phyloP scores from a whole-genome alignment of 2,797 vertebrate genomes.

The Muscicapa comitata region DNA sequence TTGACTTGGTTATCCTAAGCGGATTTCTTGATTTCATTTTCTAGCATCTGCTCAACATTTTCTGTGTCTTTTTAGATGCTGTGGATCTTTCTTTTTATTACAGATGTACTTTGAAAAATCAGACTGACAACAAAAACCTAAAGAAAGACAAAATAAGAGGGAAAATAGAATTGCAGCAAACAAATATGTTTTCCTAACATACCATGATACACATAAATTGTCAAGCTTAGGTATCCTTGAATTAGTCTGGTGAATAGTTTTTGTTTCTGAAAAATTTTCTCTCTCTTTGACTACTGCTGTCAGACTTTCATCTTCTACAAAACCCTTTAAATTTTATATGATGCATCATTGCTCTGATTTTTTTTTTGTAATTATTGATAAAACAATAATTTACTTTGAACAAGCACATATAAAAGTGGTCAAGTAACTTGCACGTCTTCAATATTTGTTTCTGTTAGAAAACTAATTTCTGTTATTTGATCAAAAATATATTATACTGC shows the following conservation, averaged over 20 bases:
- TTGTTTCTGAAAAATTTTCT: background rate
- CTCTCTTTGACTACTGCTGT: background rate
- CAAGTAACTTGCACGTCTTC: background rate
- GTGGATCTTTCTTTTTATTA: background rate
- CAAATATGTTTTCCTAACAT: background rate
- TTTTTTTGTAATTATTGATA: background rate
- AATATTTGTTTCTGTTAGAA: background rate
- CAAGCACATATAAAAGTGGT: background rate
- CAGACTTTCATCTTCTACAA: background rate
- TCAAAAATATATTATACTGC: background rate
- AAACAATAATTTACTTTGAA: background rate
- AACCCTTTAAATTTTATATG: background rate
- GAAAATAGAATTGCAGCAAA: background rate
- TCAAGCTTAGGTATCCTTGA: background rate
- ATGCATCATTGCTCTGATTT: background rate
- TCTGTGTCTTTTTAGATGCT: background rate
- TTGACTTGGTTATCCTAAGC: background rate
- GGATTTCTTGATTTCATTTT: background rate
- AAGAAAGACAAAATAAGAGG: background rate
- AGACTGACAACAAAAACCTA: background rate
- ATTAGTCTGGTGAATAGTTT: background rate
- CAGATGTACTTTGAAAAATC: background rate
- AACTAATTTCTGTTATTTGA: background rate
- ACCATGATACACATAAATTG: accelerated
- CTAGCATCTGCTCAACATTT: background rate